These are phyloP conservation scores for Tympanuchus pallidicinctus DNA, from an alignment of 2,113 vertebrate genomes.

Conservation along the genomic window DNA sequence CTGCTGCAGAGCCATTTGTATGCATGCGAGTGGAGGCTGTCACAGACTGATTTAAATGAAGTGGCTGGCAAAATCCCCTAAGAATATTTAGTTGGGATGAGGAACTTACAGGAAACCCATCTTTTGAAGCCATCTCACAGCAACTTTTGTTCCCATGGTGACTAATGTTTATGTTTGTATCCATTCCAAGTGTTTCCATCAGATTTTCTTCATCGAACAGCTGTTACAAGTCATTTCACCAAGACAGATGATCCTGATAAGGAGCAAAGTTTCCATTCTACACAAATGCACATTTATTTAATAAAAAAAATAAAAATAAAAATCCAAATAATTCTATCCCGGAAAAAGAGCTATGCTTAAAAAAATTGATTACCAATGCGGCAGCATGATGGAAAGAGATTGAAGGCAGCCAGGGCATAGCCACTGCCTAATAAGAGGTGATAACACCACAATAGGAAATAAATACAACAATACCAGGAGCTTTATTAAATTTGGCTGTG, in stretches of 20 bases:
- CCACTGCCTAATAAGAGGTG: conserved; percentile 15
- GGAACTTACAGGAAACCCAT: conserved; percentile 57
- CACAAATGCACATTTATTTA: conserved; percentile 55
- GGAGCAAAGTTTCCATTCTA: conserved; percentile 65
- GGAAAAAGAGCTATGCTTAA: background rate
- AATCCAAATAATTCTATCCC: conserved; percentile 13
- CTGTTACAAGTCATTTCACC: conserved; percentile 74
- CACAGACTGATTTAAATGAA: background rate
- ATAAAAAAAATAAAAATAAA: conserved; percentile 41
- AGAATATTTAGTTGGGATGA: conserved; percentile 34
- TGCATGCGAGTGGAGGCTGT: background rate
- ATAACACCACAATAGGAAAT: background rate
- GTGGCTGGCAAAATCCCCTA: conserved; percentile 33
- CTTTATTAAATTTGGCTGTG: background rate
- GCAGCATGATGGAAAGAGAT: background rate
- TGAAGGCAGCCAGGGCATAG: background rate
- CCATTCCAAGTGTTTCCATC: conserved; percentile 70
- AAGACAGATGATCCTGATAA: conserved; percentile 70
- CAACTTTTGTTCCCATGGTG: conserved; percentile 79
- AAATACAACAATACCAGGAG: background rate
- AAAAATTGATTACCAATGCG: conserved; percentile 27
- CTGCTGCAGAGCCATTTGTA: background rate
- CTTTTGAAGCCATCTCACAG: conserved; percentile 40
- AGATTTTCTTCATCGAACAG: conserved; percentile 73
- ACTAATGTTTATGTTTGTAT: conserved; percentile 82